Percentiles rank a stretch among this genome's conserved stretches.
These are phyloP conservation scores for Sminthurides aquaticus DNA, from an alignment of 2,888 invertebrate genomes.

Conservation along the genomic window DNA sequence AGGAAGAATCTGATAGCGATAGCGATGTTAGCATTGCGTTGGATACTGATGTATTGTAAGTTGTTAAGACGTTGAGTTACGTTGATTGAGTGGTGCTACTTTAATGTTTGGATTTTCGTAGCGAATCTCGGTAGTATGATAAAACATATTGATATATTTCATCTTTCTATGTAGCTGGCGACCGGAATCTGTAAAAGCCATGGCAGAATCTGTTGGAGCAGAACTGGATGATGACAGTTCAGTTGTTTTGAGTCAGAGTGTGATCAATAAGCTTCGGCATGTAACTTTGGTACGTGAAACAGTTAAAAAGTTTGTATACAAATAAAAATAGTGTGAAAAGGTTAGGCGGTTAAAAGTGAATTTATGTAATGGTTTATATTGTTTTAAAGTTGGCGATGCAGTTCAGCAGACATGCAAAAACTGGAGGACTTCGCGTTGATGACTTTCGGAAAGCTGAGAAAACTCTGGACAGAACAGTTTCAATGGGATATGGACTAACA, in stretches of 20 bases:
- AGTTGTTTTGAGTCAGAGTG: slow-evolving; percentile 23
- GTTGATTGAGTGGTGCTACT: not conserved
- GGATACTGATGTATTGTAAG: slow-evolving; percentile 18
- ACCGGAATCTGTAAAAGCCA: slow-evolving; percentile 27
- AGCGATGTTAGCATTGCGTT: not conserved
- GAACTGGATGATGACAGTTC: slow-evolving; percentile 29
- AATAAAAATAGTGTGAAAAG: too few relatives aligned
- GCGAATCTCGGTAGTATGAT: too few relatives aligned
- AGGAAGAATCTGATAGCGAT: not conserved
- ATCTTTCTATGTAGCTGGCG: slow-evolving; percentile 19
- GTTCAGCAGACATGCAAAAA: slow-evolving; percentile 31
- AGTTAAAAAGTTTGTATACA: too few relatives aligned
- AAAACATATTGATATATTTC: too few relatives aligned
- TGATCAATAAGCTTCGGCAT: slow-evolving; percentile 28
- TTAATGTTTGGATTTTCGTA: not conserved
- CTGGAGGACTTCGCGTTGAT: slow-evolving; percentile 23
- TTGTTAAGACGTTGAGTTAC: too few relatives aligned
- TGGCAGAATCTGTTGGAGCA: slow-evolving; percentile 32
- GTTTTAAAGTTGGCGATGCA: slow-evolving; percentile 30
- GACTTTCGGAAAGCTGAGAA: slow-evolving; percentile 34
- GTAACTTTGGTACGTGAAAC: slow-evolving; percentile 18
- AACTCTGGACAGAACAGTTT: slow-evolving; percentile 20
- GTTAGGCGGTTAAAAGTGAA: too few relatives aligned
- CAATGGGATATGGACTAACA: slow-evolving; percentile 11
- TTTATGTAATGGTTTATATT: too few relatives aligned